A percentile compares a stretch with the other conserved stretches of the same genome.
Conservation (phyloP, 2,888 invertebrate species). For the Erebia epiphron region DNA sequence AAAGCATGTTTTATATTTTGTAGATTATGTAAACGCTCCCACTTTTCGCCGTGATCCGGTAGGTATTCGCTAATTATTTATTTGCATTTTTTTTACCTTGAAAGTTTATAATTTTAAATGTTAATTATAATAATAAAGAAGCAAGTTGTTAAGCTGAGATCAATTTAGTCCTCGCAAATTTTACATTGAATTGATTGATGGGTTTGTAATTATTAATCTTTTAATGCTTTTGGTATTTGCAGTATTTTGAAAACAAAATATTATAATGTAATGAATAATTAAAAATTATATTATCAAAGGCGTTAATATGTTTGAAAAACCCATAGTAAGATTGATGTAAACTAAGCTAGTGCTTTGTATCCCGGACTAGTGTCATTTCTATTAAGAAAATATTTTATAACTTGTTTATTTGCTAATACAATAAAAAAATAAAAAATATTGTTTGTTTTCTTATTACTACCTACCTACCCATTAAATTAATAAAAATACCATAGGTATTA, state of each 20-base stretch:
- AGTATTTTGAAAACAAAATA: not conserved
- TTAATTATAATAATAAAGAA: slow-evolving; percentile 51
- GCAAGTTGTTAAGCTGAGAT: slow-evolving; percentile 70
- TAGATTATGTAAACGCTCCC: slow-evolving; percentile 75
- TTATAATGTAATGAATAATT: slow-evolving; percentile 7
- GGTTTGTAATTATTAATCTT: slow-evolving; percentile 32
- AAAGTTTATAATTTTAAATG: slow-evolving; percentile 77
- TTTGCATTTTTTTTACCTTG: slow-evolving; percentile 74
- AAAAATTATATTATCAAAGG: slow-evolving; percentile 15
- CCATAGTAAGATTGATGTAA: slow-evolving; percentile 56
- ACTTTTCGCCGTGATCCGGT: slow-evolving; percentile 69
- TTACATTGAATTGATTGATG: slow-evolving; percentile 41
- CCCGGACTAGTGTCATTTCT: slow-evolving; percentile 72
- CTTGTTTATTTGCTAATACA: slow-evolving; percentile 84
- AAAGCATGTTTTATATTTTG: slow-evolving; percentile 82
- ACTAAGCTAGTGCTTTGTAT: slow-evolving; percentile 58
- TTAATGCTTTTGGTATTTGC: slow-evolving; percentile 24
- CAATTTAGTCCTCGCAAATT: slow-evolving; percentile 40
- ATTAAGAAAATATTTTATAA: slow-evolving; percentile 81
- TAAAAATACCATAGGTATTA: too few relatives aligned
- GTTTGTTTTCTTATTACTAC: slow-evolving; percentile 48
- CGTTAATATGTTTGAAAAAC: slow-evolving; percentile 39
- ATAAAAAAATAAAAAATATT: slow-evolving; percentile 83
- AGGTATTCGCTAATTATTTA: slow-evolving; percentile 80
- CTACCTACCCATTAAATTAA: too few relatives aligned